Conservation (phyloP, 2,888 invertebrate genomes). For the Microchrysa polita region DNA sequence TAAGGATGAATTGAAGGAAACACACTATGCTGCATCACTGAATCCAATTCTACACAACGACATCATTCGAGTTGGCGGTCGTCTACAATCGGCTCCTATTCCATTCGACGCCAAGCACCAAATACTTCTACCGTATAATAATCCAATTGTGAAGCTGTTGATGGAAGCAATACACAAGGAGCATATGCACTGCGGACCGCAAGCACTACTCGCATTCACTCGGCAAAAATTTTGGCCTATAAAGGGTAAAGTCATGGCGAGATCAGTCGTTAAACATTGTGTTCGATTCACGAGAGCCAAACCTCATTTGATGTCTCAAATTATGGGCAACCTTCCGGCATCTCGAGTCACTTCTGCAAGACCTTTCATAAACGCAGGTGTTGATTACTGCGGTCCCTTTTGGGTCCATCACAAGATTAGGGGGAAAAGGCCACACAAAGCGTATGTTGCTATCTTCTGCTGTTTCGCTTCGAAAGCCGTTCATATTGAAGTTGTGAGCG, state of each 20-base stretch:
- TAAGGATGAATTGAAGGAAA: no score
- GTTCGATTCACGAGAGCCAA: conserved; percentile 48
- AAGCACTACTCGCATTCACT: conserved; percentile 43
- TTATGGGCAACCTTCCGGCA: conserved; percentile 54
- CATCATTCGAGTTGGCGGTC: conserved; percentile 55
- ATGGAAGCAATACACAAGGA: conserved; percentile 26
- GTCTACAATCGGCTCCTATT: conserved; percentile 50
- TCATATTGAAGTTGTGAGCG: conserved; percentile 46
- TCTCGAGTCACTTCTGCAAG: conserved; percentile 44
- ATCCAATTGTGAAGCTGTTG: conserved; percentile 43
- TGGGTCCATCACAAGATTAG: conserved; percentile 33
- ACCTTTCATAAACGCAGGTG: conserved; percentile 45
- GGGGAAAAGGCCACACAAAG: conserved; percentile 43
- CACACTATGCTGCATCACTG: neutral
- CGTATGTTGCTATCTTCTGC: conserved; percentile 48
- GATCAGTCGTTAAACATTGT: conserved; percentile 49
- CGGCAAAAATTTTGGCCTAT: conserved; percentile 53
- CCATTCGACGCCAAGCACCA: conserved; percentile 52
- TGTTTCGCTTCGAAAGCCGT: conserved; percentile 49
- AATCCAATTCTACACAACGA: conserved; percentile 52
- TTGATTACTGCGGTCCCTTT: conserved; percentile 46
- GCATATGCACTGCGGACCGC: conserved; percentile 44
- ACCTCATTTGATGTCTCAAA: conserved; percentile 46
- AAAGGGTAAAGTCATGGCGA: conserved; percentile 46
- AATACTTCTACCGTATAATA: conserved; percentile 52